Percentiles rank a stretch among this genome's conserved stretches.
Conservation (phyloP, 2,888 invertebrate genomes). For the Scaeva pyrastri region DNA sequence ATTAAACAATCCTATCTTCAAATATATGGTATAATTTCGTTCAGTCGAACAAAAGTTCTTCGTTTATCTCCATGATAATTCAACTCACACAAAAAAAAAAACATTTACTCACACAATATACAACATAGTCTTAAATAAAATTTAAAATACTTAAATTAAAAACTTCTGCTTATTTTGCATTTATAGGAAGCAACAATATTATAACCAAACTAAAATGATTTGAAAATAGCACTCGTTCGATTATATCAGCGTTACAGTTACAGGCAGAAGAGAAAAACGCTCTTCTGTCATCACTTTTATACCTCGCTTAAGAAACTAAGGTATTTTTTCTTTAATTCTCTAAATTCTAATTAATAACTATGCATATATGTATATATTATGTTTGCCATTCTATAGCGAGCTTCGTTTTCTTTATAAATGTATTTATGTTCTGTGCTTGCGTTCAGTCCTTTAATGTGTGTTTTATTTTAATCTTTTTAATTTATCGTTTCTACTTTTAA, state of each 20-base stretch:
- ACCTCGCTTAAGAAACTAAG: constrained; percentile 62
- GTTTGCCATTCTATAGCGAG: constrained; percentile 62
- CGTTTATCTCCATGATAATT: neutral
- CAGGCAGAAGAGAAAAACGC: constrained; percentile 31
- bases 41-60: constrained; percentile 1
- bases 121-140: constrained; percentile 8
- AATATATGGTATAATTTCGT: neutral
- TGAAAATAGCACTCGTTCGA: constrained; percentile 69
- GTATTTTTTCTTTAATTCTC: constrained; percentile 39
- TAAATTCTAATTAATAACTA: constrained; percentile 54
- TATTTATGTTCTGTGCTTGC: constrained; percentile 66
- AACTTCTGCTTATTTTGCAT: constrained; percentile 14
- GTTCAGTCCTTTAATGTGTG: constrained; percentile 69
- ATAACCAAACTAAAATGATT: constrained; percentile 45
- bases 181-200: constrained; percentile 33
- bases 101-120: neutral
- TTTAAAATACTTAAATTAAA: constrained; percentile 42
- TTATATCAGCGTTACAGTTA: constrained; percentile 31
- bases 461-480: constrained; percentile 26
- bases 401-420: constrained; percentile 41
- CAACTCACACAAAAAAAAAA: constrained; percentile 2
- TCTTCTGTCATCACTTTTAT: constrained; percentile 53
- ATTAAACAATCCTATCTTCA: too few species aligned
- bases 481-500: constrained; percentile 22
- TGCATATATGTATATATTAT: constrained; percentile 11